Evolutionary conservation across 2,113 vertebrate genomes (phyloP).

Genomic region (Ornithorhynchus anatinus): DNA sequence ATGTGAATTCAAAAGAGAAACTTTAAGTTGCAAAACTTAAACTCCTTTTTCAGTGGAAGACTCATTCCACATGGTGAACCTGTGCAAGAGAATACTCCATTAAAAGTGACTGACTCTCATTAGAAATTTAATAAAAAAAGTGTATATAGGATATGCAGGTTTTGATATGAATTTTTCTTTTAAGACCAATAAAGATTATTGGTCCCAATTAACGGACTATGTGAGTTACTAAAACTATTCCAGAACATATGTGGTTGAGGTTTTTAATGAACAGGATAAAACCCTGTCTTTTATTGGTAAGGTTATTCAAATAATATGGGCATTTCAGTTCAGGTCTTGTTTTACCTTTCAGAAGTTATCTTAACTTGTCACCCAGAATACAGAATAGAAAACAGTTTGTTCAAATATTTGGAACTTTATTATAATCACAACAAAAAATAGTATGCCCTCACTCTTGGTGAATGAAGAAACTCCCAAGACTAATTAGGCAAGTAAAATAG

Average conservation of each 20-base stretch:
- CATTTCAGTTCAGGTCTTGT: not conserved
- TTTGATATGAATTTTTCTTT: not conserved
- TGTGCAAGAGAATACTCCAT: not conserved
- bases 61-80: slow-evolving; percentile 31
- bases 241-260: too few relatives aligned
- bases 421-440: not conserved
- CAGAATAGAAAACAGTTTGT: slow-evolving; percentile 11
- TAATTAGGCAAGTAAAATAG: slow-evolving; percentile 62
- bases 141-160: not conserved
- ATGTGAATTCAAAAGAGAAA: slow-evolving; percentile 44
- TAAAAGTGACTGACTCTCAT: slow-evolving; percentile 28
- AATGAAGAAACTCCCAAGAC: slow-evolving; percentile 38
- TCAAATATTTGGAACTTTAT: slow-evolving; percentile 21
- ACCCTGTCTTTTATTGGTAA: not conserved
- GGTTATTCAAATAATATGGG: not conserved
- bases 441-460: slow-evolving; percentile 43
- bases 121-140: not conserved
- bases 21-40: slow-evolving; percentile 21
- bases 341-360: slow-evolving; percentile 1
- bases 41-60: slow-evolving; percentile 17
- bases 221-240: too few relatives aligned
- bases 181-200: too few relatives aligned
- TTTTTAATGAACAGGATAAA: too few relatives aligned
- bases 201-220: too few relatives aligned
- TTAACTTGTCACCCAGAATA: slow-evolving; percentile 12